Conservation (phyloP, 2,113 vertebrate genomes). For the Abramis brama region DNA sequence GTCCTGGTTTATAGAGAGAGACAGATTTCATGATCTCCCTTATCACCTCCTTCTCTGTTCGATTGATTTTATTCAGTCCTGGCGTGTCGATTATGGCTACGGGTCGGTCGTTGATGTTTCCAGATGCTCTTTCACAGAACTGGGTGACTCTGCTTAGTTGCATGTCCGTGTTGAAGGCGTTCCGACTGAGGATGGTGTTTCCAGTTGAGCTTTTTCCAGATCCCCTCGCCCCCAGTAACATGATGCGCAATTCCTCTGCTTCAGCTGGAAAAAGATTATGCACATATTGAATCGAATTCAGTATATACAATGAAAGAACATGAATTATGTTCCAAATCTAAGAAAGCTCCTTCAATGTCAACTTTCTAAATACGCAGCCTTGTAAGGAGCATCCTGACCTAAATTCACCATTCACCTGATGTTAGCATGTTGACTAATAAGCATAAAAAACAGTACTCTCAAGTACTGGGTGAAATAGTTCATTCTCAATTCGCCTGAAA, state of each 20-base stretch:
- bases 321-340: not conserved
- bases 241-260: constrained; percentile 53
- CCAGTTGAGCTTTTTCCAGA: constrained; percentile 67
- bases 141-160: constrained; percentile 59
- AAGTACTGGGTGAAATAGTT: not conserved
- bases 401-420: not conserved
- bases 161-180: constrained; percentile 63
- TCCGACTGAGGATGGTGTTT: constrained; percentile 65
- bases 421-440: not conserved
- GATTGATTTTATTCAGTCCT: constrained; percentile 57
- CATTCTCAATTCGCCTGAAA: not conserved
- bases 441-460: not conserved
- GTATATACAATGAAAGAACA: not conserved
- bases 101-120: constrained; percentile 10
- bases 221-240: constrained; percentile 68
- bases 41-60: constrained; percentile 42
- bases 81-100: constrained; percentile 67
- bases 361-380: not conserved
- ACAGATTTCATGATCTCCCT: constrained; percentile 61
- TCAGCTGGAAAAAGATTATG: not conserved
- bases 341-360: not conserved
- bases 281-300: not conserved
- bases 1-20: constrained; percentile 59
- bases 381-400: not conserved
- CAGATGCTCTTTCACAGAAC: constrained; percentile 54